These are phyloP conservation scores for Styela plicata DNA, from an alignment of 23 tunicate genomes.

Conservation along the genomic window DNA sequence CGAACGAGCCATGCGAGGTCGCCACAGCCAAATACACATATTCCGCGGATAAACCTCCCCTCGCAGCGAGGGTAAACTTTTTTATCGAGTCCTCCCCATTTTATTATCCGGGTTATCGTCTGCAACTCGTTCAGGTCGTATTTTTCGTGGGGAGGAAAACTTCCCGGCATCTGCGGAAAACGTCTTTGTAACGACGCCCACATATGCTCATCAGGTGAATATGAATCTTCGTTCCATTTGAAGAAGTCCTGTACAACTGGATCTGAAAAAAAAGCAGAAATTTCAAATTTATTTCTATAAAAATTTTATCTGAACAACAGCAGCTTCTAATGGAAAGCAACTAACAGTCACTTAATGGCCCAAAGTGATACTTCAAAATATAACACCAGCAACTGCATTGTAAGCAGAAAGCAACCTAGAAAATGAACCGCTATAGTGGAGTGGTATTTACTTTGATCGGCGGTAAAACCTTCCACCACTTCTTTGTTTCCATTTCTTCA, in stretches of 20 bases:
- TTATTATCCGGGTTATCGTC: slow-evolving; percentile 62
- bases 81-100: slow-evolving; percentile 85
- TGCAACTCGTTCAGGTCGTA: slow-evolving; percentile 92
- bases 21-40: slow-evolving; percentile 95
- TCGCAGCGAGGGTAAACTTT: slow-evolving; percentile 88
- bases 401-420: too few species aligned
- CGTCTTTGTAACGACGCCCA: slow-evolving; percentile 92
- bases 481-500: too few species aligned
- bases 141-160: slow-evolving; percentile 89
- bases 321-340: too few species aligned
- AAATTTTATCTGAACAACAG: too few species aligned
- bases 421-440: too few species aligned
- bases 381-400: too few species aligned
- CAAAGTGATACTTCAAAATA: too few species aligned
- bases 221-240: slow-evolving; percentile 89
- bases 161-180: slow-evolving; percentile 81
- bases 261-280: slow-evolving; percentile 53
- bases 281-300: too few species aligned
- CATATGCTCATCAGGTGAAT: slow-evolving; percentile 96
- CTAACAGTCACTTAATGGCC: too few species aligned
- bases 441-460: too few species aligned
- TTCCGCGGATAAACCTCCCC: slow-evolving; percentile 64
- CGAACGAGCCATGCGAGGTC: slow-evolving; percentile 84
- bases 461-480: too few species aligned
- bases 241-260: slow-evolving; percentile 50